A percentile compares a stretch with the other conserved stretches of the same genome.
Conservation (phyloP, 2,797 vertebrate species). For the Craterocephalus amniculus region DNA sequence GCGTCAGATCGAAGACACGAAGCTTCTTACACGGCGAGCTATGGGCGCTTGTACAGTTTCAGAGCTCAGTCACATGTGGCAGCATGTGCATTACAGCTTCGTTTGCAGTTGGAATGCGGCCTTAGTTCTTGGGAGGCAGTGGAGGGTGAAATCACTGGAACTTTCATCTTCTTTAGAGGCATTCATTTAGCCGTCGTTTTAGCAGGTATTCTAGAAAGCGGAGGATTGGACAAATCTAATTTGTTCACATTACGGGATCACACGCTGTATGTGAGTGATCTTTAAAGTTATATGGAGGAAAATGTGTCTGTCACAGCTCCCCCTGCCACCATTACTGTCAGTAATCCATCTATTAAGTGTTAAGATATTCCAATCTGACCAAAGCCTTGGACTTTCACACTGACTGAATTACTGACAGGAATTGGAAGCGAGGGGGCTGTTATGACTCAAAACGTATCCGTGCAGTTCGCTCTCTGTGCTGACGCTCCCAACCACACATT, state of each 20-base stretch:
- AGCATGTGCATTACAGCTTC: slow-evolving; percentile 24
- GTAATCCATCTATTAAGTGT: not conserved
- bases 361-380: not conserved
- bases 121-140: slow-evolving; percentile 19
- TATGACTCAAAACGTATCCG: not conserved
- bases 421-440: not conserved
- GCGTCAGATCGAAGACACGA: slow-evolving; percentile 21
- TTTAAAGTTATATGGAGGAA: not conserved
- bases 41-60: slow-evolving; percentile 13
- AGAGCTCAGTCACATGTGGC: slow-evolving; percentile 36
- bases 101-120: slow-evolving; percentile 18
- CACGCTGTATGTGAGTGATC: not conserved
- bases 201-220: not conserved
- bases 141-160: slow-evolving; percentile 25
- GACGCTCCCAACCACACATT: slow-evolving; percentile 39
- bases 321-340: not conserved
- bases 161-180: slow-evolving; percentile 16
- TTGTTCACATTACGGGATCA: not conserved
- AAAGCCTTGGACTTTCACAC: not conserved
- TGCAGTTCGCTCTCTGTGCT: slow-evolving; percentile 6
- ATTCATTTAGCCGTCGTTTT: slow-evolving; percentile 16
- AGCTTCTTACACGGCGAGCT: slow-evolving; percentile 18
- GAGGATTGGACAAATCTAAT: not conserved
- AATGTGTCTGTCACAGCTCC: not conserved
- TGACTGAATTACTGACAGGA: not conserved